Evolutionary conservation across 1,140 invertebrate species (phyloP), one percentile per base, ranked within the genome.

Genomic region (Diabrotica virgifera): DNA sequence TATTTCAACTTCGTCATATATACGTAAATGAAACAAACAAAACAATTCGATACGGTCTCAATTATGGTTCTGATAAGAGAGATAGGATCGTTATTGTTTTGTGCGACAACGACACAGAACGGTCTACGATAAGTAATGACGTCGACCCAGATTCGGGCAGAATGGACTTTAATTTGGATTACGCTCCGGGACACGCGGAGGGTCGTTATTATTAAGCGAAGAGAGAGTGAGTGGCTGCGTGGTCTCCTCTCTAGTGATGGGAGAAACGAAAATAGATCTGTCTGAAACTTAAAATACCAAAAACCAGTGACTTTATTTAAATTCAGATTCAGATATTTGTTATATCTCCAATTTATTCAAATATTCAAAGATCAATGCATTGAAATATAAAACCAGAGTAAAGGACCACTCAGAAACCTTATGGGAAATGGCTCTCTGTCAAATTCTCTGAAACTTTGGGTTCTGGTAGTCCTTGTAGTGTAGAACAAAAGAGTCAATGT

Each of bases 101-200:
- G 40, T 46, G 40, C 8, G 40, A 46, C 40, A 46, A 46, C 40
- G 40, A 46, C 40, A 46, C 8, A 8, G 40, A 3, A 3, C 40
- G n/a, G 8, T 10, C 8, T n/a, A 8, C 40, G 40, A 46, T 46
- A 46, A 46, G 40, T 46, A 46, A 46, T 46, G 40, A 46, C 40
- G n/a, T 46, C 40, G 40, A 46, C 40, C 40, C n/a, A 46, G n/a
- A 46, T 46, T 46, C n/a, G n/a, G 40, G 8, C 40, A n/a, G n/a
- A 46, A 46, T 46, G 40, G 40, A 46, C 40, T 46, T 46, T 46
- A 46, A 46, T 46, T 46, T 46, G 40, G 40, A n/a, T 46, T 46
- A 46, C 40, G n/a, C 40, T 46, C 8, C 40, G 40, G 40, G 40
- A 46, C n/a, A 46, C 40, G 40, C 40, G n/a, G 40, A 46, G 40